phyloP scores from a whole-genome alignment of 53 echinoderm and acorn worm genomes.

The Actinopyga echinites region DNA sequence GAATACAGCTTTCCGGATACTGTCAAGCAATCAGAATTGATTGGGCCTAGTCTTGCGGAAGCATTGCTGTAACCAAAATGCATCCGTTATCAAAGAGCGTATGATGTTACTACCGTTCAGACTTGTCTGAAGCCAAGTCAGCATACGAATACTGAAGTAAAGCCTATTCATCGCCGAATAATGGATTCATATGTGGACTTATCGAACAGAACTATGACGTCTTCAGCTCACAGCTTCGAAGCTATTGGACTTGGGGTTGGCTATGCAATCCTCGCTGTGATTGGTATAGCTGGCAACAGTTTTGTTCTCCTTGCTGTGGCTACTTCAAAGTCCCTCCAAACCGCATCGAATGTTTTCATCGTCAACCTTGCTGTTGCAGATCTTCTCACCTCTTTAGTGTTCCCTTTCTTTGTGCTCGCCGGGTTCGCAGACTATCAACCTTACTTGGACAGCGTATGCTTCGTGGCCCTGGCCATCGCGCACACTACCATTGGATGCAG shows the following conservation, averaged over 20 bases:
- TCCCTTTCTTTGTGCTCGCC: not conserved
- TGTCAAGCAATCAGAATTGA: too few relatives aligned
- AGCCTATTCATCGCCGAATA: too few relatives aligned
- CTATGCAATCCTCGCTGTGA: not conserved
- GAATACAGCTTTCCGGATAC: too few relatives aligned
- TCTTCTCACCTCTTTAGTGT: not conserved
- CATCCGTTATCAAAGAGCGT: too few relatives aligned
- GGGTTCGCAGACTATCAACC: not conserved
- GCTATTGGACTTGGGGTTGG: constrained; percentile 3
- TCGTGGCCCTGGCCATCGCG: not conserved
- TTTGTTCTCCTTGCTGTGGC: constrained; percentile 1
- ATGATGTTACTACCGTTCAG: too few relatives aligned
- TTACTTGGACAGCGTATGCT: not conserved
- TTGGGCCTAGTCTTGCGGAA: too few relatives aligned
- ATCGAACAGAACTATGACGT: not conserved
- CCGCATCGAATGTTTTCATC: constrained; percentile 1
- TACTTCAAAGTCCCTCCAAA: not conserved
- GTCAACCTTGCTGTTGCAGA: constrained; percentile 10
- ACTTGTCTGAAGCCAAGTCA: too few relatives aligned
- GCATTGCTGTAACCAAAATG: too few relatives aligned
- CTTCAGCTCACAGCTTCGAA: not conserved
- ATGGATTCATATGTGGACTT: too few relatives aligned
- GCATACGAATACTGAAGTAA: too few relatives aligned
- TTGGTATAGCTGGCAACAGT: not conserved
- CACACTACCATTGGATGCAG: constrained; percentile 11